These are phyloP conservation scores for Scelioninae gen. 2 DNA, from an alignment of 2,888 invertebrate genomes.

Conservation along the genomic window DNA sequence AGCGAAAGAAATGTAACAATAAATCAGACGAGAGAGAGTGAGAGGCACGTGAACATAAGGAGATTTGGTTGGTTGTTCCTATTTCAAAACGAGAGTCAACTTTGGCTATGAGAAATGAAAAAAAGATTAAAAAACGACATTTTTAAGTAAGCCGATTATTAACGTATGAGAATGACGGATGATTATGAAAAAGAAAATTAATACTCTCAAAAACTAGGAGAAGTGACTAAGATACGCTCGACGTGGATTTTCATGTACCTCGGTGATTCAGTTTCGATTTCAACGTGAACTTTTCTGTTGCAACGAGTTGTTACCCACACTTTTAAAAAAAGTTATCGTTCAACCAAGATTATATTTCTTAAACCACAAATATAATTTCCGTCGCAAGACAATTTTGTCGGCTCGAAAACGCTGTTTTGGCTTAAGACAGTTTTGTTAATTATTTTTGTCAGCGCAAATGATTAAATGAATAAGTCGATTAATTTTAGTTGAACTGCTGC, in stretches of 20 bases:
- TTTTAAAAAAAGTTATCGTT: too few species aligned
- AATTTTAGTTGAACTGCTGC: too few species aligned
- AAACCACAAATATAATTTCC: too few species aligned
- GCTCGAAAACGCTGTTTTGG: too few species aligned
- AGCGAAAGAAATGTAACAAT: constrained; percentile 47
- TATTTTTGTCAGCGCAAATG: too few species aligned
- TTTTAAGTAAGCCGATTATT: constrained; percentile 47
- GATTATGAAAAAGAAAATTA: constrained; percentile 36
- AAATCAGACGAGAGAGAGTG: constrained; percentile 16
- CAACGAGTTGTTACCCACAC: neutral
- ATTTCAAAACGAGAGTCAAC: constrained; percentile 65
- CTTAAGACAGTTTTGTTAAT: too few species aligned
- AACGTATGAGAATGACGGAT: constrained; percentile 30
- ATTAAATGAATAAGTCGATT: neutral
- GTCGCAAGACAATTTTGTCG: too few species aligned
- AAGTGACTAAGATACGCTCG: constrained; percentile 44
- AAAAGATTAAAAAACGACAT: constrained; percentile 38
- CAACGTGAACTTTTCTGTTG: constrained; percentile 2
- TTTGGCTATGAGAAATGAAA: constrained; percentile 41
- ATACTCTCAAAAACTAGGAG: constrained; percentile 44
- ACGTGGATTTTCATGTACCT: constrained; percentile 53
- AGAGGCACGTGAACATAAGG: constrained; percentile 59
- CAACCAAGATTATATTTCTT: too few species aligned
- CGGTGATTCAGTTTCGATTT: constrained; percentile 7
- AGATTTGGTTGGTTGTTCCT: constrained; percentile 74